Conservation (phyloP, 2,797 vertebrate species). For the Muscicapa striata region DNA sequence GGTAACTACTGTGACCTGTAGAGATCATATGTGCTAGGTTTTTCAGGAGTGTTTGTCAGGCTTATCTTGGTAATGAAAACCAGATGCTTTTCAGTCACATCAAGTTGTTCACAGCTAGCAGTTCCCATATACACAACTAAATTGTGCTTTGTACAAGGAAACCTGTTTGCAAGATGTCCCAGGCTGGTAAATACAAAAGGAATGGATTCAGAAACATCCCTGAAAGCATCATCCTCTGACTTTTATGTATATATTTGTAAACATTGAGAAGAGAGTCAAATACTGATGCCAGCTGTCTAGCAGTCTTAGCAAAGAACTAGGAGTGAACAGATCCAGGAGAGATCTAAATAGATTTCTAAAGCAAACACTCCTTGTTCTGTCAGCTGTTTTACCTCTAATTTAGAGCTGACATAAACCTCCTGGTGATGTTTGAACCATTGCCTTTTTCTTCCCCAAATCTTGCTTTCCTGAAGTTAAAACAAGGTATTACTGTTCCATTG, state of each 20-base stretch:
- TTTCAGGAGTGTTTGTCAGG: slow-evolving; percentile 31
- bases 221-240: not conserved
- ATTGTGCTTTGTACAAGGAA: not conserved
- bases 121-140: not conserved
- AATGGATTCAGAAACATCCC: not conserved
- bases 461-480: not conserved
- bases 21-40: not conserved
- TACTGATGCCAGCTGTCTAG: not conserved
- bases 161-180: not conserved
- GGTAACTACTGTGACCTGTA: slow-evolving; percentile 26
- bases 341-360: not conserved
- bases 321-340: not conserved
- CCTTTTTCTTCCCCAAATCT: not conserved
- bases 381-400: not conserved
- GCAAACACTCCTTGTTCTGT: not conserved
- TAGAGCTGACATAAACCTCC: not conserved
- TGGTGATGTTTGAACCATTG: not conserved
- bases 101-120: not conserved
- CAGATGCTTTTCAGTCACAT: slow-evolving; percentile 13
- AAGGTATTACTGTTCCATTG: not conserved
- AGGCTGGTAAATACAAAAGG: not conserved
- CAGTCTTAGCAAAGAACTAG: not conserved
- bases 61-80: slow-evolving; percentile 26
- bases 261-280: not conserved
- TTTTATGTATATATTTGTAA: not conserved